Evolutionary conservation across 2,888 invertebrate species (phyloP), one percentile per base, ranked within the genome.

Genomic region (Mantis religiosa): DNA sequence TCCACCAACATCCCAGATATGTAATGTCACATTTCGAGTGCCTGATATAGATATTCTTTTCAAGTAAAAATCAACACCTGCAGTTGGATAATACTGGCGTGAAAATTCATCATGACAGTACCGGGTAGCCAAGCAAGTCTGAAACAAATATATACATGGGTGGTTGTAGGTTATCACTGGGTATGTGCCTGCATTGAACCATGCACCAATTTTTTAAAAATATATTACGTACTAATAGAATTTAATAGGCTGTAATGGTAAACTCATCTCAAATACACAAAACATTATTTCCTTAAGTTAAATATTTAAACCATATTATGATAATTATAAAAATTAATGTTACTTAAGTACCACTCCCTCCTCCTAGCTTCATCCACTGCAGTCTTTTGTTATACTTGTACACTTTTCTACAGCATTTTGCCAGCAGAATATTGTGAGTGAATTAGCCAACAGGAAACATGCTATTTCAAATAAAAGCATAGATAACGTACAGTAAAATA

Each of bases 1-100:
- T 28, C 98, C 98, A 84, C 97, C 97, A 88, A 98, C 95, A 93
- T 98, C 98, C 94, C 97, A 97, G 54, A 98, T 94, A 92, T 97
- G 96, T 88, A 97, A 92, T 41, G 96, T 95, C 86, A 96, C 95
- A 91, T 95, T 94, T 88, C 94, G 94, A 27, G 92, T 92, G 91
- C 94, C 94, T 90, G 95, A 94, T 86, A 96, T 91, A 89, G 94
- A 93, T 83, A 96, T 93, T 91, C 96, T 94, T 92, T 96, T 96
- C 86, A 96, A 93, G 92, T 95, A 96, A 93, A 97, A 97, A 92
- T 97, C 97, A 20, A 97, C 94, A 2, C 97, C 97, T 47, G 95
- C 93, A 1, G 96, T 96, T 90, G 96, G 95, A 92, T 94, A 94
- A 91, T 95, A 95, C 90, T 94, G 94, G 88, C 95, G 93, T 34